Base-by-base conservation (phyloP, 2,888 invertebrate genomes). In the Sinopyrophorus schimmeli region DNA sequence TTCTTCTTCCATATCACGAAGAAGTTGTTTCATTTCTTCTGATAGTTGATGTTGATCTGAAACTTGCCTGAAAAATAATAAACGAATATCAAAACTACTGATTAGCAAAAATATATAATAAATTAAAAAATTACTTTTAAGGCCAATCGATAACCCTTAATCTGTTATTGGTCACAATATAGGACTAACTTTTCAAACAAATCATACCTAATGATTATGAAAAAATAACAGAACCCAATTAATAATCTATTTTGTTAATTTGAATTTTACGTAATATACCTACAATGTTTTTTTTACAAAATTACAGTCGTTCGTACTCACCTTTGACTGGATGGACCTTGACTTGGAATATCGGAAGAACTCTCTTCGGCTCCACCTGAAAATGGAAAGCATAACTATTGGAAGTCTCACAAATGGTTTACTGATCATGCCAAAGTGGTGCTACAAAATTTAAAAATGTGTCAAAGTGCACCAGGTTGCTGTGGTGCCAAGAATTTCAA, bases 31-130 rank as follows among this genome's bases (percentile, higher is more conserved):
- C 74, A 74, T 74, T 63, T 74, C 74, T 34, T 72, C 70, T 3
- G 74, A 74, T 3, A 74, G 64, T 52, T 71, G 68, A 35, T 74
- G 74, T 53, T 73, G 74, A 47, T 74, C 72, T 3, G 65, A 31
- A 12, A 65, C 59, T 54, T 57, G 58, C 53, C 72, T 72, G 58
- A 46, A 69, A 67, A 39, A 15, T n/a, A n/a, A n/a, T n/a, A n/a
- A n/a, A n/a, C n/a, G n/a, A n/a, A n/a, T n/a, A n/a, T n/a, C 5
- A 6, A 10, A 15, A 26, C 26, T n/a, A n/a, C n/a, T n/a, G n/a
- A n/a, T n/a, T n/a, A n/a, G n/a, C n/a, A n/a, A n/a, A n/a, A n/a
- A n/a, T n/a, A n/a, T n/a, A n/a, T n/a, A n/a, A n/a, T n/a, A n/a
- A n/a, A n/a, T n/a, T n/a, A n/a, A n/a, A n/a, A n/a, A n/a, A n/a